These are phyloP conservation scores for Tenthredo amoena DNA, from an alignment of 2,888 invertebrate species.

Conservation along the genomic window DNA sequence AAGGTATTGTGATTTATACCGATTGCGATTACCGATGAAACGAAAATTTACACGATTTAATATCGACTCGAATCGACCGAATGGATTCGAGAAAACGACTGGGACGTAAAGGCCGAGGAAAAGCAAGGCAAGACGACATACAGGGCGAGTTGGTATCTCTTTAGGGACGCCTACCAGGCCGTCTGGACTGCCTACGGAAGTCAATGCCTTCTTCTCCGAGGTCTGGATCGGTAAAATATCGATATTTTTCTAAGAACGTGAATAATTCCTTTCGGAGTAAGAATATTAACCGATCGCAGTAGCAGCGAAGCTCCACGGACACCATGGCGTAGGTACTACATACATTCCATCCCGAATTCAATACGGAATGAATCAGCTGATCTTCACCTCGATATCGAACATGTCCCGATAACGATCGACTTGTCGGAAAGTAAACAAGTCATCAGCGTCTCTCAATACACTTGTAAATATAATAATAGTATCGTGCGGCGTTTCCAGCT, in stretches of 20 bases:
- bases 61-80: neutral
- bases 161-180: constrained; percentile 51
- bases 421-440: constrained; percentile 48
- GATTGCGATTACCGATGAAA: neutral
- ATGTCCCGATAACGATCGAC: constrained; percentile 36
- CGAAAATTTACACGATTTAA: neutral
- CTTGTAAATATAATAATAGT: constrained; percentile 15
- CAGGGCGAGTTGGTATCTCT: constrained; percentile 39
- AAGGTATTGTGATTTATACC: constrained; percentile 15
- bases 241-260: neutral
- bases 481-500: neutral
- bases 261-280: neutral
- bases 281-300: neutral
- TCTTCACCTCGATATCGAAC: constrained; percentile 32
- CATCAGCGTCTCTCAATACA: constrained; percentile 41
- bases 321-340: neutral
- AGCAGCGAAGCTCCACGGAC: neutral
- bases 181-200: constrained; percentile 54
- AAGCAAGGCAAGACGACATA: neutral
- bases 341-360: constrained; percentile 38
- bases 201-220: constrained; percentile 46
- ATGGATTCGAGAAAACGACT: neutral
- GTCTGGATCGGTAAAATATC: neutral
- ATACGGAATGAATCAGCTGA: constrained; percentile 48
- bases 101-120: neutral